Percentiles rank a stretch among this genome's conserved stretches.
Conservation (phyloP, 2,888 invertebrate species). For the Sinelater perroti region DNA sequence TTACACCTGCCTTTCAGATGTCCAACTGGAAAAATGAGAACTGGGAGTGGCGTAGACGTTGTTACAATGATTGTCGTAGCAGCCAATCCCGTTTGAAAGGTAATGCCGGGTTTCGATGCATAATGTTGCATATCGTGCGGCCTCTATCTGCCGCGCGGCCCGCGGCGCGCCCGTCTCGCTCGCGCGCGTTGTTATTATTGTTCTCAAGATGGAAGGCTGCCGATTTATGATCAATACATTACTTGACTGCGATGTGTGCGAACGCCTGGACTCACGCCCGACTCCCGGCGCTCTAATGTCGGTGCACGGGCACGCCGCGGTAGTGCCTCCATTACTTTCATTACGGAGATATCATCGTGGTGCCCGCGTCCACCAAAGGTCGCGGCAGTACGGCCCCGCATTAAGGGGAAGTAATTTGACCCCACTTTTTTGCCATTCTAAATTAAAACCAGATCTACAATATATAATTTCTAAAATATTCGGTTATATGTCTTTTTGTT, state of each 20-base stretch:
- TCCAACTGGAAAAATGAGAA: constrained; percentile 53
- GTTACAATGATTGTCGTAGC: constrained; percentile 60
- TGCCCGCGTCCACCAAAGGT: too few relatives aligned
- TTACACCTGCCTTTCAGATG: constrained; percentile 54
- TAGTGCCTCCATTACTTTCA: constrained; percentile 29
- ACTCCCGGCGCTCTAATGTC: constrained; percentile 21
- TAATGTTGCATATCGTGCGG: constrained; percentile 58
- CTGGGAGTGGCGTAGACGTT: constrained; percentile 59
- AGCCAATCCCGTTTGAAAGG: constrained; percentile 60
- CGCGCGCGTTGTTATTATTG: constrained; percentile 50
- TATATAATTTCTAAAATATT: too few relatives aligned
- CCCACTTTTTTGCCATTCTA: too few relatives aligned
- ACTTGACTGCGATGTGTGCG: constrained; percentile 38
- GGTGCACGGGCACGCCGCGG: constrained; percentile 24
- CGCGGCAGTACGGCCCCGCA: too few relatives aligned
- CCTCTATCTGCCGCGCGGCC: constrained; percentile 54
- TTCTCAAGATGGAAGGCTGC: constrained; percentile 60
- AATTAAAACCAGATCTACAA: too few relatives aligned
- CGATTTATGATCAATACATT: constrained; percentile 58
- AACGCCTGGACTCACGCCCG: constrained; percentile 19
- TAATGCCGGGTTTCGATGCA: constrained; percentile 61
- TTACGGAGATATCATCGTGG: constrained; percentile 29
- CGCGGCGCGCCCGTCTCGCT: constrained; percentile 52
- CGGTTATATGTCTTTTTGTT: too few relatives aligned
- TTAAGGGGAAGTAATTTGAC: too few relatives aligned